Conservation (phyloP, 1,140 invertebrate species). For the Spodoptera frugiperda region DNA sequence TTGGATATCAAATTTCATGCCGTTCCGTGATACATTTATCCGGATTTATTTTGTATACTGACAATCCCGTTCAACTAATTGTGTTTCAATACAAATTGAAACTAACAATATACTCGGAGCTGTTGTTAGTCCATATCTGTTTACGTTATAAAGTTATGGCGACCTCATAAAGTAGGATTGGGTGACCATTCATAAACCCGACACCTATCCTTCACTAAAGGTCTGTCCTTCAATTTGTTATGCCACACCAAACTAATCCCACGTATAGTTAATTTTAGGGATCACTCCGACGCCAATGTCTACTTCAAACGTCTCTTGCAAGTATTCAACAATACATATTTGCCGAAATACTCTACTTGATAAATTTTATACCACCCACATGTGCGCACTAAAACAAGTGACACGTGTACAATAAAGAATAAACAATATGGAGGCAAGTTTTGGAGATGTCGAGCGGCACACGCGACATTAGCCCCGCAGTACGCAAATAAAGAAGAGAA, state of each 20-base stretch:
- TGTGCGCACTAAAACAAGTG: conserved; percentile 24
- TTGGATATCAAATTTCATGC: not conserved
- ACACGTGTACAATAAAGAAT: conserved; percentile 49
- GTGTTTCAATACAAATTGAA: not conserved
- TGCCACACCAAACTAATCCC: conserved; percentile 17
- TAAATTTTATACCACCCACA: conserved; percentile 11
- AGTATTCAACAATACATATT: conserved; percentile 35
- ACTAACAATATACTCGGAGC: conserved; percentile 8
- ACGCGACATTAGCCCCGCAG: conserved; percentile 60
- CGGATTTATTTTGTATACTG: not conserved
- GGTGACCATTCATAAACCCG: conserved; percentile 35
- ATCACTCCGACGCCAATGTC: not conserved
- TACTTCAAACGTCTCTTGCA: conserved; percentile 19
- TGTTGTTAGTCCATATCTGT: not conserved
- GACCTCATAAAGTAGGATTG: conserved; percentile 37
- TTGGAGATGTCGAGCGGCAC: conserved; percentile 43
- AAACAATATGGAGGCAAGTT: conserved; percentile 50
- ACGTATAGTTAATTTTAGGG: conserved; percentile 29
- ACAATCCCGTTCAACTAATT: not conserved
- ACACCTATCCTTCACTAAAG: conserved; percentile 39
- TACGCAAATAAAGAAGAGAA: conserved; percentile 56
- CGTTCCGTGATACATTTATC: not conserved
- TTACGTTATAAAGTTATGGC: conserved; percentile 21
- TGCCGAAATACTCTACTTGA: conserved; percentile 11
- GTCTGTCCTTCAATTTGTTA: conserved; percentile 30